Conservation (phyloP, 2,888 invertebrate genomes). For the Liposcelis brunnea region DNA sequence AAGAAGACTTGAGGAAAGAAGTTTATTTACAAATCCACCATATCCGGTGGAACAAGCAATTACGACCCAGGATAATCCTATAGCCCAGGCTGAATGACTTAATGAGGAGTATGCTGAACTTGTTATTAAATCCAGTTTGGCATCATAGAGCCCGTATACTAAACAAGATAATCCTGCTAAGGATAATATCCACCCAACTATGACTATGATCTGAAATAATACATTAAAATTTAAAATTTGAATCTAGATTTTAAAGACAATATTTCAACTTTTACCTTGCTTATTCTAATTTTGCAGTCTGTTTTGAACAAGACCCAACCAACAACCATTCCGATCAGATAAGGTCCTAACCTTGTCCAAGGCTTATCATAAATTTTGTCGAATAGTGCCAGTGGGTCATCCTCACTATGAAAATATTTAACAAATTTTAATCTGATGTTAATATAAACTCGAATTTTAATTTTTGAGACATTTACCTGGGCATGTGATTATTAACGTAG, state of each 20-base stretch:
- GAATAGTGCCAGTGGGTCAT: slow-evolving; percentile 69
- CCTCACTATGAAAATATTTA: slow-evolving; percentile 32
- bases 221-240: too few relatives aligned
- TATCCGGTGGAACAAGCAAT: slow-evolving; percentile 72
- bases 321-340: slow-evolving; percentile 69
- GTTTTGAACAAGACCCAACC: slow-evolving; percentile 74
- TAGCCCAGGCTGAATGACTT: slow-evolving; percentile 70
- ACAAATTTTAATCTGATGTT: not conserved
- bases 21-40: slow-evolving; percentile 54
- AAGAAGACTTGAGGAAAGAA: slow-evolving; percentile 56
- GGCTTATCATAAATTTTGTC: slow-evolving; percentile 84
- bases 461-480: slow-evolving; percentile 23
- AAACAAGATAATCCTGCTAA: slow-evolving; percentile 48
- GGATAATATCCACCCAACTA: slow-evolving; percentile 52
- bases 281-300: slow-evolving; percentile 59
- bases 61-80: slow-evolving; percentile 66
- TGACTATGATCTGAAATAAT: slow-evolving; percentile 38
- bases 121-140: slow-evolving; percentile 45
- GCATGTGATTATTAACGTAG: slow-evolving; percentile 61
- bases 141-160: slow-evolving; percentile 60
- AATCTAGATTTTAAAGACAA: too few relatives aligned
- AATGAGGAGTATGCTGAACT: slow-evolving; percentile 67
- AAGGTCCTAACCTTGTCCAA: slow-evolving; percentile 72
- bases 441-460: not conserved
- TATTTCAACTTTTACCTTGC: slow-evolving; percentile 37